Percentiles rank a stretch among this genome's conserved stretches.
Conservation (phyloP, 2,888 invertebrate genomes). For the Pristionchus entomophagus region DNA sequence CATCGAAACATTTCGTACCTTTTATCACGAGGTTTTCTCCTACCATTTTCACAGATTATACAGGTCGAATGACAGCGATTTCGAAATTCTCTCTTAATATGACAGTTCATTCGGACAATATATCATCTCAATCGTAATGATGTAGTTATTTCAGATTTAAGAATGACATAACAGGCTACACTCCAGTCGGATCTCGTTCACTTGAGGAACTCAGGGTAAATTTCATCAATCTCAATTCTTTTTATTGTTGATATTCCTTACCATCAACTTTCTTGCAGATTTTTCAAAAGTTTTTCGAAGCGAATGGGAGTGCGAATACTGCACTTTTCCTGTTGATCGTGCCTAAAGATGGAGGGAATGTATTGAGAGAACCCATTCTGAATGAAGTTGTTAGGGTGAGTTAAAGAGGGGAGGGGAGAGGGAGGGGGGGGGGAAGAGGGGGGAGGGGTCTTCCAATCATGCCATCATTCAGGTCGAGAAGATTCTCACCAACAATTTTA, state of each 20-base stretch:
- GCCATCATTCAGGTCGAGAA: conserved; percentile 59
- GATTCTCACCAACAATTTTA: conserved; percentile 63
- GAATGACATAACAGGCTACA: conserved; percentile 72
- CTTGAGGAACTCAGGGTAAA: conserved; percentile 58
- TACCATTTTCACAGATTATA: not conserved
- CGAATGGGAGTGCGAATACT: conserved; percentile 60
- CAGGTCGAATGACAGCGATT: no score
- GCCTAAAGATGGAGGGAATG: conserved; percentile 61
- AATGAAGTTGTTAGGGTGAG: conserved; percentile 60
- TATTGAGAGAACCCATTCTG: conserved; percentile 61
- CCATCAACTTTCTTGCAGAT: conserved; percentile 48
- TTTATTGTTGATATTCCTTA: not conserved
- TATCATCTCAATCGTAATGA: no score
- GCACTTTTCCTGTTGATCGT: conserved; percentile 67
- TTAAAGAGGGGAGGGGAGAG: no score
- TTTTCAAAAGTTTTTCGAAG: conserved; percentile 59
- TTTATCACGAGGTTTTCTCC: no score
- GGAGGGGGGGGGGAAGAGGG: no score
- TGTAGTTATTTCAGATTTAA: conserved; percentile 50
- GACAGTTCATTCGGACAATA: no score
- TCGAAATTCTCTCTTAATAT: no score
- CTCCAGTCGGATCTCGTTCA: conserved; percentile 69
- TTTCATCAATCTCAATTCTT: conserved; percentile 46
- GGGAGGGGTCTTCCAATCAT: not conserved
- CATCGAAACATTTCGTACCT: no score